Base-by-base conservation (phyloP, 2,888 invertebrate species). In the Zaprionus lineosus region DNA sequence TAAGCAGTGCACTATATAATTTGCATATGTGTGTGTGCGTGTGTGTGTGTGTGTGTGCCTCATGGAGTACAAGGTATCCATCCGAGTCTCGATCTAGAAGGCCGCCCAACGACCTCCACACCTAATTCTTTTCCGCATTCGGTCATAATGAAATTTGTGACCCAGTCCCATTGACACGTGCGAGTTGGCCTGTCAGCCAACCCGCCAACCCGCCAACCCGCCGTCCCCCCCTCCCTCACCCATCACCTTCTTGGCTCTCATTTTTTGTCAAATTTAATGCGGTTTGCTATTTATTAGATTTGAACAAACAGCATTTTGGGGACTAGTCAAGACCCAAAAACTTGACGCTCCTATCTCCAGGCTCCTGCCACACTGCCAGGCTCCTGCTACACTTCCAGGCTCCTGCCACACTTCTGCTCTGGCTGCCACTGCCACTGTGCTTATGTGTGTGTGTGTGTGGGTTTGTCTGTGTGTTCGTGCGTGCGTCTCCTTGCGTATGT, bases 281-380 rank as follows among this genome's bases (percentile, higher is more conserved):
- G 74, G 76, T 82, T 82, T 77, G 61, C 74, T 74, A 77, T 76
- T 76, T 76, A 76, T 76, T 76, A 82, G 76, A 82, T 76, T 76
- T 82, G 55, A 82, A 66, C 74, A 76, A 76, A 82, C 82, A 78
- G 40, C 43, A 82, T 68, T 67, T 67, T 68, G 56, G 51, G 44
- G 39, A 47, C 8, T 46, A 41, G 34, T 28, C 31, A 14, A 43
- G 9, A 26, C 26, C 36, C 28, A 33, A 11, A n/a, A 9, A 39
- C 44, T 26, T 31, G 40, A 40, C 36, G 31, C 19, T 40, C 39
- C 11, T 37, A n/a, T 21, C 26, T n/a, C 19, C 26, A 21, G 15
- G 16, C 31, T 28, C n/a, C 4, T 2, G 12, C 16, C 18, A 12
- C 29, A 21, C 9, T 40, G 28, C 21, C 16, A 26, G 21, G 15